phyloP scores from a whole-genome alignment of 2,113 vertebrate genomes.

The western clawed frog (Xenopus tropicalis) region UCB_Xtro_10.0 CM004445.2:99890501-99891000 shows the following conservation, averaged over 20 bases:
- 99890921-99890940: slow-evolving; percentile 92
- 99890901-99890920: slow-evolving; percentile 73
- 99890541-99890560: slow-evolving; percentile 52
- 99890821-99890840: slow-evolving; percentile 83
- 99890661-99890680: slow-evolving; percentile 21
- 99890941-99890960: slow-evolving; percentile 80
- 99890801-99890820: slow-evolving; percentile 61
- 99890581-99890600: slow-evolving; percentile 45
- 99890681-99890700: slow-evolving; percentile 24
- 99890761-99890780: slow-evolving; percentile 68
- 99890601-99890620: slow-evolving; percentile 42
- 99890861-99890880: slow-evolving; percentile 77
- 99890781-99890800: slow-evolving; percentile 63
- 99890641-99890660: not conserved
- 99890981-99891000: slow-evolving; percentile 89
- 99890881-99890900: slow-evolving; percentile 79
- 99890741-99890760: slow-evolving; percentile 76
- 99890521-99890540: slow-evolving; percentile 53
- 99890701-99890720: slow-evolving; percentile 48
- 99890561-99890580: slow-evolving; percentile 14
- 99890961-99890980: slow-evolving; percentile 94
- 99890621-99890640: slow-evolving; percentile 42
- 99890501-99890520: slow-evolving; percentile 58
- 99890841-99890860: slow-evolving; percentile 88
- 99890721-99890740: slow-evolving; percentile 76